These are phyloP conservation scores for Lophochroa leadbeateri DNA, from an alignment of 2,113 vertebrate species.

Conservation along the genomic window DNA sequence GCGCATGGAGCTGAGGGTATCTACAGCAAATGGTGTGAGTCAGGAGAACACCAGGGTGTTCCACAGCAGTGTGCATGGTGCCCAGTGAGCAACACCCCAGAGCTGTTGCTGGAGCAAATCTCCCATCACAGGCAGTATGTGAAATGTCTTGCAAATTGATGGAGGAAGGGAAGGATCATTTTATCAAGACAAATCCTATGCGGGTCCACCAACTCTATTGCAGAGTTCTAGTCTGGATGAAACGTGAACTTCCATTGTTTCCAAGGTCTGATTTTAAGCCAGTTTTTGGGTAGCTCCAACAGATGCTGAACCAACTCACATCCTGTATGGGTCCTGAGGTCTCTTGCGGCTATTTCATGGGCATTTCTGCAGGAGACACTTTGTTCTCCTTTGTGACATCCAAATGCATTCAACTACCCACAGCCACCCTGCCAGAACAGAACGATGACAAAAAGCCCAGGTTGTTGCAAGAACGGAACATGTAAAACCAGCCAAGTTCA, in stretches of 20 bases:
- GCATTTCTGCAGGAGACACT: conserved; percentile 8
- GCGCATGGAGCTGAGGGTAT: accelerated
- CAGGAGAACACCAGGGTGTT: background rate
- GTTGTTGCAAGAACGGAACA: background rate
- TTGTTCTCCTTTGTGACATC: background rate
- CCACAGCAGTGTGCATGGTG: accelerated
- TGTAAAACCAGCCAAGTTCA: background rate
- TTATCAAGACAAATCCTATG: background rate
- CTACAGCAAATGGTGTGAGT: accelerated
- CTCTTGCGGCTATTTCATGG: background rate
- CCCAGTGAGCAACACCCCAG: background rate
- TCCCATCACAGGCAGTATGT: background rate
- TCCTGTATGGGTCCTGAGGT: background rate
- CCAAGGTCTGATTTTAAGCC: background rate
- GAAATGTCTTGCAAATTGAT: accelerated
- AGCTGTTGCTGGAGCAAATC: background rate
- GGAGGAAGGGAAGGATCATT: background rate
- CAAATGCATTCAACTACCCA: background rate
- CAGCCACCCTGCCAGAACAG: background rate
- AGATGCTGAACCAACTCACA: background rate
- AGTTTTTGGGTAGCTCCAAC: background rate
- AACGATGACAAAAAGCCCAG: background rate
- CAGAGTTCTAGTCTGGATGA: background rate
- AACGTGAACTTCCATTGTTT: background rate
- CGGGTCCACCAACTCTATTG: background rate